phyloP scores from a whole-genome alignment of 1,140 invertebrate species.

The Bombus superbus region DNA sequence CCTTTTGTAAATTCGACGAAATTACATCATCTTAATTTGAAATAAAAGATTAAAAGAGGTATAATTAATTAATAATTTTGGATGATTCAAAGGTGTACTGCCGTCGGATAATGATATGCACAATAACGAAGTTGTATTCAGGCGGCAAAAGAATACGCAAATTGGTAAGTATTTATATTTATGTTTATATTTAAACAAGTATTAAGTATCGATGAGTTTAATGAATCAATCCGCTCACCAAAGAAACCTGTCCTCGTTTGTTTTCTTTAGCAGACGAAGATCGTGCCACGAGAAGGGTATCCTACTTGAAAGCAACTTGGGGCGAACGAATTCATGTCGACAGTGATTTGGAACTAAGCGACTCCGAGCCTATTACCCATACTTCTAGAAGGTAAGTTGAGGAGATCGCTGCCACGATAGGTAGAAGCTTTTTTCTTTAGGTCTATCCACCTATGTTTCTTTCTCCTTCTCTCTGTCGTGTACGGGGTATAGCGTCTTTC shows the following conservation, averaged over 20 bases:
- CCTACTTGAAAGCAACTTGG: conserved; percentile 95
- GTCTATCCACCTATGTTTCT: neutral
- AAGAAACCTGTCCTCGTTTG: neutral
- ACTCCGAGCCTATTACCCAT: conserved; percentile 85
- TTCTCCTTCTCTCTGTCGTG: neutral
- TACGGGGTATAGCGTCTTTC: neutral
- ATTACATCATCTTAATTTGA: neutral
- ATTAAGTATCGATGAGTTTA: neutral
- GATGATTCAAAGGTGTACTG: neutral
- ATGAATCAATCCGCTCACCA: neutral
- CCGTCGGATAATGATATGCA: conserved; percentile 29
- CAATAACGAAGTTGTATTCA: conserved; percentile 83
- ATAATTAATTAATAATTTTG: neutral
- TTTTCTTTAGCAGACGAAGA: conserved; percentile 88
- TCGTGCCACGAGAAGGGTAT: conserved; percentile 92
- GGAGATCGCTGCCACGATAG: neutral
- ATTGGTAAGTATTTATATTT: conserved; percentile 70
- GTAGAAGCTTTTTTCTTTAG: neutral
- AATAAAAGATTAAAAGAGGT: too few relatives aligned
- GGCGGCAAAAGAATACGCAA: conserved; percentile 85
- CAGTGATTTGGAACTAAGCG: conserved; percentile 86
- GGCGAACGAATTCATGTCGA: conserved; percentile 87
- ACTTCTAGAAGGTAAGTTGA: conserved; percentile 84
- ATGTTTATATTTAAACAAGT: too few relatives aligned
- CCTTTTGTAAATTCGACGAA: too few relatives aligned